phyloP scores from a whole-genome alignment of 2,113 vertebrate species.

The Cacatua alba region DNA sequence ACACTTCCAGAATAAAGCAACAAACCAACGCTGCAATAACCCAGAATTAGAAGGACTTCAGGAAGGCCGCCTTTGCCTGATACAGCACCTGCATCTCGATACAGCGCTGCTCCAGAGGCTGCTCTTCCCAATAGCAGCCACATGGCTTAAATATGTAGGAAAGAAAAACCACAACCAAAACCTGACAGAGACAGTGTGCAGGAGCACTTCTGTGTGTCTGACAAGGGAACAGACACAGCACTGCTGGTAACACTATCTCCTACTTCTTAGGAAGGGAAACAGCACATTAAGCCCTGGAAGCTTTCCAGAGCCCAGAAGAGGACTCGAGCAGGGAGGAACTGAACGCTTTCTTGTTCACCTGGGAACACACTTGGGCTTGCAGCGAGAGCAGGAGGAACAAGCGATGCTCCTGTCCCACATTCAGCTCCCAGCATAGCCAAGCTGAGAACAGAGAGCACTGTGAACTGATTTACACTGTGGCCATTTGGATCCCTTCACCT shows the following conservation, averaged over 20 bases:
- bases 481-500: neutral
- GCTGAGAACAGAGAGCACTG: rapidly evolving
- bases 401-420: neutral
- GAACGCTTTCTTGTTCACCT: neutral
- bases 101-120: neutral
- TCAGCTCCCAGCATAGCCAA: neutral
- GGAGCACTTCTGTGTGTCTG: neutral
- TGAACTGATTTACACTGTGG: rapidly evolving
- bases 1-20: neutral
- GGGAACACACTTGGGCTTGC: neutral
- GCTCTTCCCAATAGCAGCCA: too few species aligned
- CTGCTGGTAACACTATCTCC: neutral
- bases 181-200: neutral
- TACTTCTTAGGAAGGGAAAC: neutral
- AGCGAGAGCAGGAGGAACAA: neutral
- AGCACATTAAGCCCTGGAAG: neutral
- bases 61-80: neutral
- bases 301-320: neutral
- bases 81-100: neutral
- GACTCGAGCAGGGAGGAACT: neutral
- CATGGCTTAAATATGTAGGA: neutral
- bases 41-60: neutral
- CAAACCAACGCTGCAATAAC: neutral
- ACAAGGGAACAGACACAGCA: neutral
- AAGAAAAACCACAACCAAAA: neutral